These are phyloP conservation scores for Hypomecis punctinalis DNA, from an alignment of 2,888 invertebrate genomes.

Conservation along the genomic window DNA sequence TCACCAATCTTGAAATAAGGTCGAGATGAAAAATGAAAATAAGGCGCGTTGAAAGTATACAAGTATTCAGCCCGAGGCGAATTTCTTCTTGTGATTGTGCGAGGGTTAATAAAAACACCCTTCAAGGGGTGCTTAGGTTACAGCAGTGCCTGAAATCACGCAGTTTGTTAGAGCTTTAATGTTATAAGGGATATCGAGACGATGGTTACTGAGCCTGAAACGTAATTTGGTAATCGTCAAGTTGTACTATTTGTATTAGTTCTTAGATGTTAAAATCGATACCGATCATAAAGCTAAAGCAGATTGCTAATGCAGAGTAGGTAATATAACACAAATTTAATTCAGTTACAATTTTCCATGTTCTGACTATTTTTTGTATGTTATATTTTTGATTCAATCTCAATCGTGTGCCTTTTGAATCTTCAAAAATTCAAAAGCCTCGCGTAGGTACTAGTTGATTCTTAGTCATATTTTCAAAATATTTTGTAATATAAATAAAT, in stretches of 20 bases:
- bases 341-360: too few relatives aligned
- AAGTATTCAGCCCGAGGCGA: conserved; percentile 47
- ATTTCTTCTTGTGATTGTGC: conserved; percentile 51
- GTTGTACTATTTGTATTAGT: background rate
- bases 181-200: background rate
- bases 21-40: conserved; percentile 38
- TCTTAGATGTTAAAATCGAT: too few relatives aligned
- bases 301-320: too few relatives aligned
- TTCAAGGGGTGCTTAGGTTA: conserved; percentile 7
- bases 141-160: conserved; percentile 11
- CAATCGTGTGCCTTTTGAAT: too few relatives aligned
- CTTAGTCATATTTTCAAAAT: too few relatives aligned
- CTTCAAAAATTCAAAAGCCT: too few relatives aligned
- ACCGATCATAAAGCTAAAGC: too few relatives aligned
- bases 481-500: too few relatives aligned
- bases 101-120: conserved; percentile 52
- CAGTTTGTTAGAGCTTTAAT: conserved; percentile 3
- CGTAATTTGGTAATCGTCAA: background rate
- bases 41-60: conserved; percentile 29
- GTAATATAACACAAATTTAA: too few relatives aligned
- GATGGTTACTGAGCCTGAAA: background rate
- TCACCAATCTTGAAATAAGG: conserved; percentile 36
- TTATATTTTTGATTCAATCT: too few relatives aligned
- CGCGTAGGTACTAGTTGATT: too few relatives aligned
- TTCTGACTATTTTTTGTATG: too few relatives aligned